Conservation (phyloP, 2,113 vertebrate species). For the Butorides virescens region DNA sequence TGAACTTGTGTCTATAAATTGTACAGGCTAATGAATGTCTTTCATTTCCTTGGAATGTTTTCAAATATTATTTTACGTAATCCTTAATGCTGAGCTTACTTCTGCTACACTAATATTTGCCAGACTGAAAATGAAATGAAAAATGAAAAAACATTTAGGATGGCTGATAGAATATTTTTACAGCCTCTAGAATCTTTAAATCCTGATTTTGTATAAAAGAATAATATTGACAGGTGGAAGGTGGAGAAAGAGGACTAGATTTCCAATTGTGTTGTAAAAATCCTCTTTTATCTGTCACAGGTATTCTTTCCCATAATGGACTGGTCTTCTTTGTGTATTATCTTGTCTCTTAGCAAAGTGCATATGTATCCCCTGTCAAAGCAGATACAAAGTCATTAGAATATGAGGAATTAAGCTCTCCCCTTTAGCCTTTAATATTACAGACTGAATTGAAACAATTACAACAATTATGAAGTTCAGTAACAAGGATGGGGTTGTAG, state of each 20-base stretch:
- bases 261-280: neutral
- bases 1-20: neutral
- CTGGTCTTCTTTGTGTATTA: neutral
- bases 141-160: neutral
- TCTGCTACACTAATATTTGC: neutral
- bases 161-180: neutral
- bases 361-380: neutral
- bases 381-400: neutral
- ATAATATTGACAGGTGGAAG: neutral
- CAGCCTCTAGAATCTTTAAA: neutral
- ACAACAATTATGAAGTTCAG: neutral
- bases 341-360: neutral
- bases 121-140: neutral
- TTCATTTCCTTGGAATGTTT: neutral
- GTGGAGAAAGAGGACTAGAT: neutral
- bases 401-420: neutral
- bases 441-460: neutral
- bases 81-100: neutral
- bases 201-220: neutral
- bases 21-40: neutral
- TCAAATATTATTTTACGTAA: neutral
- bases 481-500: rapidly evolving
- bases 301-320: neutral
- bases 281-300: neutral
- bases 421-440: neutral